Percentiles rank a stretch among this genome's conserved stretches.
Conservation (phyloP, 2,888 invertebrate species). For the Leptopilina drosophilae region DNA sequence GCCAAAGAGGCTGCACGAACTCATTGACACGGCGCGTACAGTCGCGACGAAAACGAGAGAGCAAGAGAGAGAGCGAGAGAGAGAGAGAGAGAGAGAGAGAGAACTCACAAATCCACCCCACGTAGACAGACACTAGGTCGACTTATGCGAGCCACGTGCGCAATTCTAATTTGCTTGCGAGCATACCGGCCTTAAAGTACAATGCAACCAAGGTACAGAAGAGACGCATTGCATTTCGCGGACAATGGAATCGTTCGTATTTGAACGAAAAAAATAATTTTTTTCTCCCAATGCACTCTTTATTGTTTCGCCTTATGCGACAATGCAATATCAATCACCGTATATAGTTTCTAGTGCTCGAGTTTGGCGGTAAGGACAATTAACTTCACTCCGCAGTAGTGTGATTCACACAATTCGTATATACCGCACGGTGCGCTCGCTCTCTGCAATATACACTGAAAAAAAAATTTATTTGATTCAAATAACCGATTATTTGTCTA, state of each 20-base stretch:
- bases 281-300: slow-evolving; percentile 49
- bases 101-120: slow-evolving; percentile 64
- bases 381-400: slow-evolving; percentile 7
- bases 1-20: slow-evolving; percentile 47
- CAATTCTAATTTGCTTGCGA: slow-evolving; percentile 73
- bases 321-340: slow-evolving; percentile 34
- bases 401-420: neutral
- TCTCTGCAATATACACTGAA: no score
- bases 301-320: slow-evolving; percentile 35
- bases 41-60: slow-evolving; percentile 27
- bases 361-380: slow-evolving; percentile 31
- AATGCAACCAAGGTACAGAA: slow-evolving; percentile 57
- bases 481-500: no score
- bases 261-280: slow-evolving; percentile 43
- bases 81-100: slow-evolving; percentile 46
- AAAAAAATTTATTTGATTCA: no score
- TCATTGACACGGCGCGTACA: slow-evolving; percentile 39
- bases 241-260: slow-evolving; percentile 56
- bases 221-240: slow-evolving; percentile 53
- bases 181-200: slow-evolving; percentile 63
- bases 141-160: slow-evolving; percentile 73
- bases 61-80: slow-evolving; percentile 44
- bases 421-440: neutral
- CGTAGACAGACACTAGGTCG: slow-evolving; percentile 63
- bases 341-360: slow-evolving; percentile 12